These are phyloP conservation scores for Sclerurus mexicanus DNA, from an alignment of 2,113 vertebrate species.

Conservation along the genomic window DNA sequence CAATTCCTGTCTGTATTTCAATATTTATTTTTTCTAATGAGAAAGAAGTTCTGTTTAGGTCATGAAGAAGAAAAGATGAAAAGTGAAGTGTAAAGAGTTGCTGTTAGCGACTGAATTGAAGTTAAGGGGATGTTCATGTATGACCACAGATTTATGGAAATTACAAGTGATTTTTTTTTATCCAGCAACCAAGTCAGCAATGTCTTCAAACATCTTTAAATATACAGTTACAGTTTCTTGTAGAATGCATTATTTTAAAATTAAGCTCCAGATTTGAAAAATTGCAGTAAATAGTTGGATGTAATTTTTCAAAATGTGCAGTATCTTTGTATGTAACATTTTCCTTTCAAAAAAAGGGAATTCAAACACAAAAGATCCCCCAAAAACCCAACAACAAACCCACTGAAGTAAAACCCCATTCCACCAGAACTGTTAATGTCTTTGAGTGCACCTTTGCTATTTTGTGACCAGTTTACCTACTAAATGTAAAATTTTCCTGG, in stretches of 20 bases:
- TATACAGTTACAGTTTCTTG: not conserved
- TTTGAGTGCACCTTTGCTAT: not conserved
- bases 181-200: not conserved
- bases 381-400: accelerated
- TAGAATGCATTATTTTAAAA: not conserved
- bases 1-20: not conserved
- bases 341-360: not conserved
- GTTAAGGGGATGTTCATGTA: not conserved
- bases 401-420: accelerated
- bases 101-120: not conserved
- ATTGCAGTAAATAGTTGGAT: not conserved
- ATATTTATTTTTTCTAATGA: not conserved
- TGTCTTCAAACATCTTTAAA: not conserved
- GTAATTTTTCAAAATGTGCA: not conserved
- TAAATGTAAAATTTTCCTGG: not conserved
- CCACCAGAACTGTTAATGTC: not conserved
- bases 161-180: not conserved
- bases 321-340: not conserved
- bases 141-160: not conserved
- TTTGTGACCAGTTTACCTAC: not conserved
- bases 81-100: not conserved
- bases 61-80: not conserved
- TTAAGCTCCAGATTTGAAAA: not conserved
- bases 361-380: no score
- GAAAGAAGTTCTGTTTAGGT: not conserved